Evolutionary conservation across 2,113 vertebrate species (phyloP).

Genomic region (Sylvia atricapilla): DNA sequence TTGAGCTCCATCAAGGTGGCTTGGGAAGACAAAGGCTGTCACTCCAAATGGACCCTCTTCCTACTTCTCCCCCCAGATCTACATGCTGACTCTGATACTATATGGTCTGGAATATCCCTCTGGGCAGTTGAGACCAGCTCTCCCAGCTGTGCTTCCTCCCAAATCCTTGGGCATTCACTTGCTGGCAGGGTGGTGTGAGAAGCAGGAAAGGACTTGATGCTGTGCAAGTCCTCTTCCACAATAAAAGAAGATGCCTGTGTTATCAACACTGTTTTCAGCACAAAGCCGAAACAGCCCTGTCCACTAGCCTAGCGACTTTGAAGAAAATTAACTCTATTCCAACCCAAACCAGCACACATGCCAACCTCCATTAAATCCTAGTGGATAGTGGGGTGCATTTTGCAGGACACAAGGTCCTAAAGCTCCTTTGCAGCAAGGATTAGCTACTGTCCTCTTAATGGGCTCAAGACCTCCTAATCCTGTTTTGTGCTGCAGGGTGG

Average conservation of each 20-base stretch:
- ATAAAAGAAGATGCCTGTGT: too few relatives aligned
- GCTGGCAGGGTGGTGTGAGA: fast-evolving
- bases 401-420: background rate
- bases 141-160: background rate
- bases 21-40: background rate
- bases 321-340: background rate
- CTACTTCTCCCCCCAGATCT: background rate
- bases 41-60: background rate
- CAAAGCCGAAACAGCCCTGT: background rate
- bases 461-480: background rate
- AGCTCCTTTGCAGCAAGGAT: background rate
- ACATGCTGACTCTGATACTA: background rate
- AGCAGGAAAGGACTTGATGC: background rate
- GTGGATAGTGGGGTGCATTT: fast-evolving
- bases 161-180: background rate
- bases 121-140: background rate
- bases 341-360: too few relatives aligned
- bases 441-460: background rate
- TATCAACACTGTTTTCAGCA: background rate
- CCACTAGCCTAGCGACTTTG: background rate
- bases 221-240: background rate
- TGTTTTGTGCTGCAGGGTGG: background rate
- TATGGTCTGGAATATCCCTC: background rate
- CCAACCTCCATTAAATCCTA: too few relatives aligned
- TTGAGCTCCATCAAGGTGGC: background rate